phyloP scores from a whole-genome alignment of 2,797 vertebrate genomes.

The Argya squamiceps region DNA sequence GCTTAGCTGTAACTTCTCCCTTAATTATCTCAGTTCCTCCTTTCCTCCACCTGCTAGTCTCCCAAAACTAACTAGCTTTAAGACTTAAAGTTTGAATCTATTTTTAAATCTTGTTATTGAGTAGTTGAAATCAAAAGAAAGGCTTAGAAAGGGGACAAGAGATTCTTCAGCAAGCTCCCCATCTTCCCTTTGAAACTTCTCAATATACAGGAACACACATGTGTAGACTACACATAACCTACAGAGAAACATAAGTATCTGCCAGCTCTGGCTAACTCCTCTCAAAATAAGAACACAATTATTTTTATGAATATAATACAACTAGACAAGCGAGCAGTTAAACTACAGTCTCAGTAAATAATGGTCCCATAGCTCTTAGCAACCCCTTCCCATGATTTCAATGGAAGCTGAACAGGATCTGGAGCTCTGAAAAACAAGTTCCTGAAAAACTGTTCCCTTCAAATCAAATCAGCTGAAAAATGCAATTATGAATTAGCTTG shows the following conservation, averaged over 20 bases:
- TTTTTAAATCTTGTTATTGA: background rate
- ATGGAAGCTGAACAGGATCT: background rate
- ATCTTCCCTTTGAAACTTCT: background rate
- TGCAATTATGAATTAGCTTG: background rate
- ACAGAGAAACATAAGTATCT: background rate
- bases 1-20: slow-evolving; percentile 20
- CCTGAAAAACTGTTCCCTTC: background rate
- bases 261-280: background rate
- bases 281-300: background rate
- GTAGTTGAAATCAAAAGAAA: background rate
- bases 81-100: background rate
- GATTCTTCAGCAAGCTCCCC: background rate
- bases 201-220: background rate
- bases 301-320: background rate
- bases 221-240: background rate
- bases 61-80: background rate
- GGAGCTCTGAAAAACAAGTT: background rate
- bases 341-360: background rate
- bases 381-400: background rate
- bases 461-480: background rate
- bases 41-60: background rate
- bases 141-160: background rate
- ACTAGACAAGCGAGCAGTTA: background rate
- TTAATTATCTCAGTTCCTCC: slow-evolving; percentile 37
- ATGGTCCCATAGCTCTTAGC: background rate